Base-by-base conservation (phyloP, 2,888 invertebrate species). In the Sesamia inferens region DNA sequence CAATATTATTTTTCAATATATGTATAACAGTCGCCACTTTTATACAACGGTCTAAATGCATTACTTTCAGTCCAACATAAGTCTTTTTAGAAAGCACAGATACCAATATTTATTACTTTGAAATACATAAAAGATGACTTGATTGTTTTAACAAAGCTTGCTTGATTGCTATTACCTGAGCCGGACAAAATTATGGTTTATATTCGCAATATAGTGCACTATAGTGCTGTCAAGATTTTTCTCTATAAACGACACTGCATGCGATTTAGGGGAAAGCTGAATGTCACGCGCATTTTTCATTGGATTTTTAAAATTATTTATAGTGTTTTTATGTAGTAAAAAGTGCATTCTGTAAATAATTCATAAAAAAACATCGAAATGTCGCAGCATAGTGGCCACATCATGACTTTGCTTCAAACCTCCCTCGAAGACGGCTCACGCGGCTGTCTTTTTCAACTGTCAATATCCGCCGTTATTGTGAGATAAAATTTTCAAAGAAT, bases 201-300 rank as follows among this genome's bases (percentile, higher is more conserved):
- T 47, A 11, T 54, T 64, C 11, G 54, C 47, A 70, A 76, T 77
- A 77, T 77, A 39, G 5, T 39, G 39, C n/a, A n/a, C n/a, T 63
- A 54, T 64, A 70, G 6, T 51, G 10, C 8, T 14, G 57, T 62
- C 24, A n/a, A 62, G 13, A 70, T 69, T 51, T 57, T 24, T 22
- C 55, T 69, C 31, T 16, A 22, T 19, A 24, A 54, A 19, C 61
- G 24, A 74, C 55, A 61, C 59, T 61, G 31, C 44, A 39, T 44
- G 62, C 24, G 57, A 47, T 72, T 54, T 31, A 2, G 31, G 31
- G 31, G 31, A 31, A 31, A 31, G 31, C 31, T 31, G 31, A 31
- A 3, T 31, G 31, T 31, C 31, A 31, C 1, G 31, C 31, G 31
- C 31, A 31, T 31, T 31, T n/a, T n/a, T n/a, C n/a, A n/a, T n/a